Evolutionary conservation across 2,797 vertebrate genomes (phyloP).

Genomic region (Aphelocoma californica): DNA sequence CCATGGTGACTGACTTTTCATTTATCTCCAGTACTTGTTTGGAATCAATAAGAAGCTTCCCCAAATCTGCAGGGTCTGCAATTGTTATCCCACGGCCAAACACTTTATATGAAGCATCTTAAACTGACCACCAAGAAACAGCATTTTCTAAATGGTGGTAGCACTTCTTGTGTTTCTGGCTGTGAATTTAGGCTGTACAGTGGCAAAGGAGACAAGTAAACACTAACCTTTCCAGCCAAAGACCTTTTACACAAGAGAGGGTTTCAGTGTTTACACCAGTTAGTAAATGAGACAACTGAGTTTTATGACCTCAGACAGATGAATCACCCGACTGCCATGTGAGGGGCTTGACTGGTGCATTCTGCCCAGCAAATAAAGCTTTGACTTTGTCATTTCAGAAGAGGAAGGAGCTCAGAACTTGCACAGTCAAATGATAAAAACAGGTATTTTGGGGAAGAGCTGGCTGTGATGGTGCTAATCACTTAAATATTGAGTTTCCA

Average conservation of each 20-base stretch:
- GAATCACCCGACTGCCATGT: accelerated
- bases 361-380: background rate
- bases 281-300: background rate
- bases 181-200: background rate
- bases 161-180: background rate
- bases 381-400: background rate
- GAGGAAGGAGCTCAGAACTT: background rate
- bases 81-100: background rate
- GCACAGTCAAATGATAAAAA: background rate
- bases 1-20: background rate
- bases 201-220: background rate
- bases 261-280: background rate
- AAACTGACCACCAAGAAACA: background rate
- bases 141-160: background rate
- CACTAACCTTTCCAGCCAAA: background rate
- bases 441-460: background rate
- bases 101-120: background rate
- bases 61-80: background rate
- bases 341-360: background rate
- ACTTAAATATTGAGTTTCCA: background rate
- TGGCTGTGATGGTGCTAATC: background rate
- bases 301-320: background rate
- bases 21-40: background rate
- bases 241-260: background rate
- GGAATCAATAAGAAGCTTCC: background rate